A percentile compares a stretch with the other conserved stretches of the same genome.
phyloP scores from a whole-genome alignment of 2,113 vertebrate species.

The Corythornis vintsioides region DNA sequence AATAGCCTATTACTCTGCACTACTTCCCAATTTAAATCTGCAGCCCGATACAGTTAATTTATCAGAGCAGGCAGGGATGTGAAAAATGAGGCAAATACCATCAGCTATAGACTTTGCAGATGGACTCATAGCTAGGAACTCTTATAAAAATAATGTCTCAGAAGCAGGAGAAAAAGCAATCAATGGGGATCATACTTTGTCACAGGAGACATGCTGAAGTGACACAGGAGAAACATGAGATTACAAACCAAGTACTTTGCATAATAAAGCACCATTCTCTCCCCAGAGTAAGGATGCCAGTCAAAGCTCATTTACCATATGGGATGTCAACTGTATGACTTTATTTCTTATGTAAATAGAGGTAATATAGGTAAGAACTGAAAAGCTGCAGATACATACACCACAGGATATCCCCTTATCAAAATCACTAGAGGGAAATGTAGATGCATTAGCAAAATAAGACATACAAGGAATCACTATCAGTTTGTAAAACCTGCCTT shows the following conservation, averaged over 20 bases:
- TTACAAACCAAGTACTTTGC: background rate
- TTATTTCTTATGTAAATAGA: background rate
- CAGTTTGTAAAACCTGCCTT: background rate
- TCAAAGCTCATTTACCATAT: background rate
- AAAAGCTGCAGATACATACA: background rate
- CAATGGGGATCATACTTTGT: background rate
- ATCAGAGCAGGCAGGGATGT: background rate
- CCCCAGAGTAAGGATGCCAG: background rate
- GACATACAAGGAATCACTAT: background rate
- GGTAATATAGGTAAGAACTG: background rate
- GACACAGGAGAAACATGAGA: background rate
- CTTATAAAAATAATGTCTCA: background rate
- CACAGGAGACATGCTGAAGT: background rate
- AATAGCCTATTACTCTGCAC: background rate
- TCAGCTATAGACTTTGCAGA: background rate
- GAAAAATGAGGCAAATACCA: background rate
- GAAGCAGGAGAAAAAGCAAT: background rate
- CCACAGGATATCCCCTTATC: background rate
- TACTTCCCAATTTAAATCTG: conserved; percentile 7
- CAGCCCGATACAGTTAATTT: conserved; percentile 26
- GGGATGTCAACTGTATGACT: background rate
- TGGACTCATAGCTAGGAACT: background rate
- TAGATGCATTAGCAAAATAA: background rate
- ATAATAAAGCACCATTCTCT: background rate
- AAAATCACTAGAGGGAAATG: background rate